Percentiles rank a stretch among this genome's conserved stretches.
These are phyloP conservation scores for Lepidocolaptes lacrymiger DNA, from an alignment of 2,797 vertebrate genomes.

Conservation along the genomic window DNA sequence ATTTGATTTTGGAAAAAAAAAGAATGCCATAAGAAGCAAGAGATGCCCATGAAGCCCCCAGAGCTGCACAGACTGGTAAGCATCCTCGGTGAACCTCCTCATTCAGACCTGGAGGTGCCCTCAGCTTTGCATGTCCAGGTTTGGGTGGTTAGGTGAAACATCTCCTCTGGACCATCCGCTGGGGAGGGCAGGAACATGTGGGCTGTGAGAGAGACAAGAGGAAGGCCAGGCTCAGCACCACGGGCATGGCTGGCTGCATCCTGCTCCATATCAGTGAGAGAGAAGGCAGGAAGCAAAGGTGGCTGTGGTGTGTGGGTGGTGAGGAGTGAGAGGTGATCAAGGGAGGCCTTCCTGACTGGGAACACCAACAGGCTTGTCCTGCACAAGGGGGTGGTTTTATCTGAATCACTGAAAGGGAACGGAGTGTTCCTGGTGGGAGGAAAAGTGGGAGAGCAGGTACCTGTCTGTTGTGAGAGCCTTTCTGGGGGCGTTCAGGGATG, in stretches of 20 bases:
- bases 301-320: neutral
- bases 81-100: neutral
- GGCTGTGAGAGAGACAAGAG: too few species aligned
- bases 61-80: neutral
- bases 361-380: neutral
- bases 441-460: constrained; percentile 12
- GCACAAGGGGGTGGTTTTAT: neutral
- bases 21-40: accelerated
- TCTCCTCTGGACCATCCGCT: accelerated
- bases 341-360: neutral
- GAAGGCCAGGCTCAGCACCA: neutral
- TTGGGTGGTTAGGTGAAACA: neutral
- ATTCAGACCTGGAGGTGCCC: neutral
- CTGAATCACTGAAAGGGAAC: neutral
- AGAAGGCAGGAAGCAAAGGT: neutral
- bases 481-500: neutral
- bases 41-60: neutral
- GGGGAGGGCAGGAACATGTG: accelerated
- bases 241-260: neutral
- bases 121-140: neutral
- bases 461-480: constrained; percentile 5
- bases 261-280: accelerated
- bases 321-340: neutral
- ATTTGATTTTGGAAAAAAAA: neutral
- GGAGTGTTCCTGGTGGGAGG: neutral